A percentile compares a stretch with the other conserved stretches of the same genome.
phyloP scores from a whole-genome alignment of 2,113 vertebrate genomes.

The human region GRCh38 chr5:18970001-18970500 shows the following conservation, averaged over 20 bases:
- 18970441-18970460: background rate
- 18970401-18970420: background rate
- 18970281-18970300: background rate
- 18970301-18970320: background rate
- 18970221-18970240: background rate
- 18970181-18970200: rapidly evolving
- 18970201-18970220: background rate
- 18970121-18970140: background rate
- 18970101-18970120: background rate
- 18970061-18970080: background rate
- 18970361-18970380: background rate
- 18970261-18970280: background rate
- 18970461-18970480: background rate
- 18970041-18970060: background rate
- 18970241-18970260: background rate
- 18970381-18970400: background rate
- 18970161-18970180: background rate
- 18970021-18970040: background rate
- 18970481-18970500: background rate
- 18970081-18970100: background rate
- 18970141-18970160: background rate
- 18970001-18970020: background rate
- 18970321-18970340: too few species aligned
- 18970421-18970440: too few species aligned
- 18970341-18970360: background rate